These are phyloP conservation scores for Luidia sarsii DNA, from an alignment of 53 echinoderm and acorn worm genomes.

Conservation along the genomic window DNA sequence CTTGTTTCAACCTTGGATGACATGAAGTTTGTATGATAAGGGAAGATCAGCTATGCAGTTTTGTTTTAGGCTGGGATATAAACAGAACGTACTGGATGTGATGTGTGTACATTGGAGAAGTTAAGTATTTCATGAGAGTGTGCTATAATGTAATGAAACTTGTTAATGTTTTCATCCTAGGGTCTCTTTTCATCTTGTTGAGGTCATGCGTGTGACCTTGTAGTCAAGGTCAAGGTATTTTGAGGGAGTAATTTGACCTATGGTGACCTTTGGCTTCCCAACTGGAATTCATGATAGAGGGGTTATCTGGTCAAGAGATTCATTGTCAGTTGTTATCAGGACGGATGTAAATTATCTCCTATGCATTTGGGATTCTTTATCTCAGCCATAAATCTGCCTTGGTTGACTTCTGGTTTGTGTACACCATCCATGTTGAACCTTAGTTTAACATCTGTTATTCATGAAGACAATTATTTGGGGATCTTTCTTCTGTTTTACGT, in stretches of 20 bases:
- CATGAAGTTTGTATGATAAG: too few species aligned
- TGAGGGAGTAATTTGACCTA: conserved; percentile 33
- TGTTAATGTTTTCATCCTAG: too few species aligned
- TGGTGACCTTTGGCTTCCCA: background rate
- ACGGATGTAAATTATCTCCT: conserved; percentile 54
- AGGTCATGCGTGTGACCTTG: conserved; percentile 2
- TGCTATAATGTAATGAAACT: too few species aligned
- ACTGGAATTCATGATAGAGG: conserved; percentile 14
- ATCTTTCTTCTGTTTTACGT: background rate
- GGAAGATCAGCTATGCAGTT: too few species aligned
- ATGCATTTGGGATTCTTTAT: conserved; percentile 16
- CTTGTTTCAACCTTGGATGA: too few species aligned
- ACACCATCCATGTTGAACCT: too few species aligned
- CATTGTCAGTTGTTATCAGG: conserved; percentile 19
- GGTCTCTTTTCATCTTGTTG: background rate
- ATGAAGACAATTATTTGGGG: background rate
- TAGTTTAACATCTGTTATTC: too few species aligned
- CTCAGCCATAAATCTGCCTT: conserved; percentile 1
- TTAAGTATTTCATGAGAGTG: too few species aligned
- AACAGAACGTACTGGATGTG: too few species aligned
- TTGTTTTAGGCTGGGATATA: too few species aligned
- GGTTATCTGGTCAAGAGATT: conserved; percentile 25
- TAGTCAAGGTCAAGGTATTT: conserved; percentile 34
- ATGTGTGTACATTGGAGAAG: too few species aligned
- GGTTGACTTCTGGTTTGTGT: conserved; percentile 13